These are phyloP conservation scores for Drosophila mimetica DNA, from an alignment of 2,888 invertebrate species.

Conservation along the genomic window DNA sequence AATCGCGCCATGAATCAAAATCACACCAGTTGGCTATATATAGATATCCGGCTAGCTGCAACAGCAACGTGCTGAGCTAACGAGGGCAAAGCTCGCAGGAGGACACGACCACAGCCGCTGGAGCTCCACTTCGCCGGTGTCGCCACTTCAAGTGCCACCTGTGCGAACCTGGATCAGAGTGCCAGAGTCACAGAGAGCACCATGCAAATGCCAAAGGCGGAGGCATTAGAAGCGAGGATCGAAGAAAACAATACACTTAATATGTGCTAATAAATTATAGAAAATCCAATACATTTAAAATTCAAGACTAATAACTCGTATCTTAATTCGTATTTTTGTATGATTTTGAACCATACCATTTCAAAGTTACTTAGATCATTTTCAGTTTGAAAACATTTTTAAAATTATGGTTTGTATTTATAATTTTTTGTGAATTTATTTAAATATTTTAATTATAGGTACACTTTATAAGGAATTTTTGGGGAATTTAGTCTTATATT, in stretches of 20 bases:
- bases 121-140: slow-evolving; percentile 30
- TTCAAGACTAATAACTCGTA: too few relatives aligned
- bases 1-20: slow-evolving; percentile 83
- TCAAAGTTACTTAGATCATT: too few relatives aligned
- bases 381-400: too few relatives aligned
- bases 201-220: slow-evolving; percentile 52
- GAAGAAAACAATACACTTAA: slow-evolving; percentile 8
- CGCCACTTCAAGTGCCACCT: slow-evolving; percentile 37
- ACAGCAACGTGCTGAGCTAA: slow-evolving; percentile 43
- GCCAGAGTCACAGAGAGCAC: slow-evolving; percentile 18
- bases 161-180: slow-evolving; percentile 37
- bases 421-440: too few relatives aligned
- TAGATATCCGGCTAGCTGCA: slow-evolving; percentile 74
- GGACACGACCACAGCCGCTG: slow-evolving; percentile 37
- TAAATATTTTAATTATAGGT: too few relatives aligned
- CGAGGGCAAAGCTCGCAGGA: slow-evolving; percentile 50
- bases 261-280: too few relatives aligned
- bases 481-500: too few relatives aligned
- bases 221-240: background rate
- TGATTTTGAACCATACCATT: too few relatives aligned
- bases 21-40: slow-evolving; percentile 80
- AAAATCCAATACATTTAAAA: too few relatives aligned
- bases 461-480: too few relatives aligned
- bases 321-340: too few relatives aligned
- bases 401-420: too few relatives aligned